A percentile compares a stretch with the other conserved stretches of the same genome.
Conservation (phyloP, 1,140 invertebrate species). For the Conus betulinus region DNA sequence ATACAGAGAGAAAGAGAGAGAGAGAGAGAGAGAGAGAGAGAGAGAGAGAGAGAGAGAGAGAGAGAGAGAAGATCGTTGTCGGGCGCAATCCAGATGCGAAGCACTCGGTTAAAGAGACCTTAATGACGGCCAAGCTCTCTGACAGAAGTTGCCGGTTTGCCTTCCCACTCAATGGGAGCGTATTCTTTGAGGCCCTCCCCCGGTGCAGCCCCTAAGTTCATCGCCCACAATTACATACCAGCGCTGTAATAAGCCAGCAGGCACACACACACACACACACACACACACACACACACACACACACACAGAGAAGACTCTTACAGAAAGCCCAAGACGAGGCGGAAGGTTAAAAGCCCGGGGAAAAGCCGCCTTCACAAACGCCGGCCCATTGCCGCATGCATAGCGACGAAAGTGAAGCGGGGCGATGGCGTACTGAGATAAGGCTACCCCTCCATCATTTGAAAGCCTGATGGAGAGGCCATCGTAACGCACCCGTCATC, state of each 20-base stretch:
- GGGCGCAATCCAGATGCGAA: too few relatives aligned
- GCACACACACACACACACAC: too few relatives aligned
- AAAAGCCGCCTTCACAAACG: too few relatives aligned
- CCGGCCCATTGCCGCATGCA: too few relatives aligned
- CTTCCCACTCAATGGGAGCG: neutral
- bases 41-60: neutral
- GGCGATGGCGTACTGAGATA: neutral
- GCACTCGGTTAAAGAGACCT: neutral
- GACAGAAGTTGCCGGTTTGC: neutral
- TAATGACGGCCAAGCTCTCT: neutral
- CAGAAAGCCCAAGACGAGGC: too few relatives aligned
- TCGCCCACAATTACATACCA: constrained; percentile 1
- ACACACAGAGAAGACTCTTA: too few relatives aligned
- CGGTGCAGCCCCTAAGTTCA: neutral
- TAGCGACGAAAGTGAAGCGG: neutral
- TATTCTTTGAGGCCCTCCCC: neutral
- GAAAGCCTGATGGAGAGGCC: neutral
- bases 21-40: neutral
- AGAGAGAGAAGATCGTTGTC: neutral
- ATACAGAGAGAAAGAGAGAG: neutral
- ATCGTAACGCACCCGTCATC: neutral
- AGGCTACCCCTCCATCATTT: neutral
- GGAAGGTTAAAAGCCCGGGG: too few relatives aligned
- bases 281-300: too few relatives aligned
- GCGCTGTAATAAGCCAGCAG: neutral